Base-by-base conservation (phyloP, 2,797 vertebrate genomes). In the Gambelia wislizenii region DNA sequence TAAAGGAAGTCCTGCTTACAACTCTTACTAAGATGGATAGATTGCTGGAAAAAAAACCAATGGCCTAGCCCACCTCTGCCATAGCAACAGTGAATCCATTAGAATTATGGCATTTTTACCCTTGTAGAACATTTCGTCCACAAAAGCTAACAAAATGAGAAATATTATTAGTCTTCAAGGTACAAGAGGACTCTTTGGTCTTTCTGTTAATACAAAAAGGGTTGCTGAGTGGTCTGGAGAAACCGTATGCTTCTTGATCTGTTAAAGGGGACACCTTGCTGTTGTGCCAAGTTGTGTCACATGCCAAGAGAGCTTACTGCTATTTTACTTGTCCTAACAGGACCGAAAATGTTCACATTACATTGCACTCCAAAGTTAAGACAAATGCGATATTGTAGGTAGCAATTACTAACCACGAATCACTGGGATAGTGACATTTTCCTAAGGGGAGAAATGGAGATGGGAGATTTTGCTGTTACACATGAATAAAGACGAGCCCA, bases 401-500 rank as follows among this genome's bases (percentile, higher is more conserved):
- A 94, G 86, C 54, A 90, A 47, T 89, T 81, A 69, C 22, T 42
- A 87, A 13, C 64, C 88, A 61, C 82, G 93, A 85, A 77, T 74
- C 79, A 64, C 49, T 78, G 30, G 5, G 75, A 87, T 85, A 0
- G 0, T 88, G 72, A 74, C 61, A 30, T 85, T 89, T 92, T 85
- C 80, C 83, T 89, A 84, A 89, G 79, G 77, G 88, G 78, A 91
- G 86, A 91, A 92, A 89, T 76, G 18, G 86, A 89, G 74, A 92
- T 30, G 87, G 42, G 33, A 93, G 20, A 72, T 88, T 93, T 87
- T 95, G 64, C 36, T 22, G 6, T 86, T 85, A 59, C 16, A 88
- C 0, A 0, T 90, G 91, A 92, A 91, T 91, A 78, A 92, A 83
- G 61, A 89, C 42, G 1, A 92, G 25, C 42, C 61, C 84, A 72